A percentile compares a stretch with the other conserved stretches of the same genome.
These are phyloP conservation scores for Lepus europaeus DNA, from an alignment of 2,113 vertebrate species.

Conservation along the genomic window DNA sequence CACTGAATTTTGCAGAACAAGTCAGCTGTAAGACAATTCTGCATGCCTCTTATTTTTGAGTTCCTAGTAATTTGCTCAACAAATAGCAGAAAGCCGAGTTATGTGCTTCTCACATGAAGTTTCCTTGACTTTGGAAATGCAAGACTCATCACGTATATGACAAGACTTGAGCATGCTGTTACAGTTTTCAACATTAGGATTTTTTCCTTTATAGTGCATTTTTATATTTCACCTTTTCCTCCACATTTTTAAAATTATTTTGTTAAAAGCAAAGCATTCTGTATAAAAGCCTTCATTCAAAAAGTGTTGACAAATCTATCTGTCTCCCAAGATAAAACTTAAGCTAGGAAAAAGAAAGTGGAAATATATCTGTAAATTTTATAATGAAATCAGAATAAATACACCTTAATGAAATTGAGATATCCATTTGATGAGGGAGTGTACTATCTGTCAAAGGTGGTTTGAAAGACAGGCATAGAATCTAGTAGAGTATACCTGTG, in stretches of 20 bases:
- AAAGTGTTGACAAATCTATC: conserved; percentile 21
- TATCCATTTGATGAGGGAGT: not conserved
- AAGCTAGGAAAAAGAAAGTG: not conserved
- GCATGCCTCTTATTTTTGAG: conserved; percentile 76
- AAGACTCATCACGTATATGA: not conserved
- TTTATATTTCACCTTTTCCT: conserved; percentile 21
- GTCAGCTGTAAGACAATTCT: conserved; percentile 79
- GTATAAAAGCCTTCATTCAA: not conserved
- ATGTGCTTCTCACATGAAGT: conserved; percentile 51
- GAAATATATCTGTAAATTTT: not conserved
- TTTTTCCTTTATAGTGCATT: not conserved
- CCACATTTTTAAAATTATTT: not conserved
- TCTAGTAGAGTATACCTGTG: not conserved
- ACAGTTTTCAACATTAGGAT: conserved; percentile 7
- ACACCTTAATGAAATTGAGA: not conserved
- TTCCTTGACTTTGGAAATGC: conserved; percentile 7
- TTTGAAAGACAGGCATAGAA: not conserved
- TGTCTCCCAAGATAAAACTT: not conserved
- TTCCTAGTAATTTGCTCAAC: conserved; percentile 79
- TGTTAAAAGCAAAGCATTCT: not conserved
- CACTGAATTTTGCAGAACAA: conserved; percentile 71
- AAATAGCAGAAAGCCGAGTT: conserved; percentile 78
- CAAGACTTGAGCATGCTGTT: not conserved
- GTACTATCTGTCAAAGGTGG: not conserved
- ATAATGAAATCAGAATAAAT: not conserved